These are phyloP conservation scores for Eristalis pertinax DNA, from an alignment of 2,888 invertebrate species.

Conservation along the genomic window DNA sequence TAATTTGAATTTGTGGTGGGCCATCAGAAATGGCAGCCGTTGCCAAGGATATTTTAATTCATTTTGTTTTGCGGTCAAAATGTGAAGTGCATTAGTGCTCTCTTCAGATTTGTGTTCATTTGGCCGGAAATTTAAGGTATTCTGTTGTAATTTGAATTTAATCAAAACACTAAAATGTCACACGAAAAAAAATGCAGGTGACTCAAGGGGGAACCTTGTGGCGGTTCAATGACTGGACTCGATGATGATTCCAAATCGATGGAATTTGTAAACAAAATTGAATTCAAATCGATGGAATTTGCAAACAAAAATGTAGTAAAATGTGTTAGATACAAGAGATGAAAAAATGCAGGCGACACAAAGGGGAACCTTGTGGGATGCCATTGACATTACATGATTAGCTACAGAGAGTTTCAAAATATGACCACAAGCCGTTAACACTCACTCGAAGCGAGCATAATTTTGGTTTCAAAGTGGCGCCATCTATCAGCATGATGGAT, in stretches of 20 bases:
- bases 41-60: constrained; percentile 1
- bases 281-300: not conserved
- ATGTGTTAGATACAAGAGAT: no score
- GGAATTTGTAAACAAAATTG: not conserved
- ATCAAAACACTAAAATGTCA: not conserved
- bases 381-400: no score
- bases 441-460: no score
- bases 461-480: not conserved
- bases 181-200: no score
- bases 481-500: not conserved
- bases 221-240: no score
- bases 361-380: not conserved
- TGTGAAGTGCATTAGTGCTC: not conserved
- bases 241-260: not conserved
- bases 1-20: not conserved
- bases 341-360: not conserved
- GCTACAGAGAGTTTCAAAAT: no score
- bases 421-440: no score
- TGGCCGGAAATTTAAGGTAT: not conserved
- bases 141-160: not conserved
- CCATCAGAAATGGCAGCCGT: not conserved
- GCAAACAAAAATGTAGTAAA: no score
- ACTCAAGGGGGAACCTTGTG: no score
- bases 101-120: not conserved
- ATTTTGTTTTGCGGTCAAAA: not conserved